Evolutionary conservation across 2,113 vertebrate species (phyloP), one percentile per base, ranked within the genome.

Genomic region (Panthera uncia): DNA sequence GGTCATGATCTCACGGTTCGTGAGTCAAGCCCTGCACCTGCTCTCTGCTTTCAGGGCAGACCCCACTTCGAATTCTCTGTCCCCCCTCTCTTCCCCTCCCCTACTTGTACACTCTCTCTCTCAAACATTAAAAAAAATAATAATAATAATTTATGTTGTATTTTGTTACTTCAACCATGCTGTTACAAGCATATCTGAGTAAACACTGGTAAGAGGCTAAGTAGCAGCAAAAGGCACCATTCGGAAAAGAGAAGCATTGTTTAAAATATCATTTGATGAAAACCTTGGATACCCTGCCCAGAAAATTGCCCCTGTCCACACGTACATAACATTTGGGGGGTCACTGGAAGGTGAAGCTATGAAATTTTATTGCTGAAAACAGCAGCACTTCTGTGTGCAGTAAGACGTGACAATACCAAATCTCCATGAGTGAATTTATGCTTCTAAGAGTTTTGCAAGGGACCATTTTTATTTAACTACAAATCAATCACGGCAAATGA

Each of bases 231-330:
- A 85, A 27, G 29, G 41, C 74, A 48, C 27, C 18, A 11, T n/a
- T 48, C 18, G 27, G 19, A 33, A 81, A 71, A 52, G 1, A 81
- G 3, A 83, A 85, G 4, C 1, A 18, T 48, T 45, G 84, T n/a
- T 25, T 29, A 14, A 55, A 85, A 12, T 73, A 57, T 80, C 0
- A 61, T 41, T 79, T 74, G 31, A 36, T 52, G 50, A 95, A 31
- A 82, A 4, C n/a, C 5, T 55, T 69, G 4, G 27, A 50, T 1
- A 23, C 1, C 4, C 0, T 25, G 0, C 50, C 11, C 5, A 83
- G 7, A 79, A 96, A 61, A 36, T 10, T 52, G 18, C 7, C 21
- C 2, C 15, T 68, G 8, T 3, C 19, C 12, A 87, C 25, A 71
- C 14, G 12, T 33, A 11, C 31, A 7, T 36, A 18, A 31, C 0